These are phyloP conservation scores for Rhinichthys klamathensis DNA, from an alignment of 2,113 vertebrate genomes.

Conservation along the genomic window DNA sequence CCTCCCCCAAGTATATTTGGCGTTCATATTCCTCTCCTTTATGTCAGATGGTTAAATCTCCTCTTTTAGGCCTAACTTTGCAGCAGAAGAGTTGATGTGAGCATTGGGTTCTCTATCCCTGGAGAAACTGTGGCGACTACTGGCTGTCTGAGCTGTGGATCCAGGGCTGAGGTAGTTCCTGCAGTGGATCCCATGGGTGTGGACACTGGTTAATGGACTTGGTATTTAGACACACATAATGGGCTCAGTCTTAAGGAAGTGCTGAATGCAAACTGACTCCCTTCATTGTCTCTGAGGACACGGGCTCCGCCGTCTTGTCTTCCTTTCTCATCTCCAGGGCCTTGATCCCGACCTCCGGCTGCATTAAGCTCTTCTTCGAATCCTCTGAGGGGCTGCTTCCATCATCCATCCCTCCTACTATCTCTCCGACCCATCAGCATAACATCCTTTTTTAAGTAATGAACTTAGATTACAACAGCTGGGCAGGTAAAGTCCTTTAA, in stretches of 20 bases:
- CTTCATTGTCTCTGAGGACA: constrained; percentile 44
- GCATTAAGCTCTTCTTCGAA: constrained; percentile 42
- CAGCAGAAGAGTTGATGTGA: not conserved
- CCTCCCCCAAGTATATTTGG: not conserved
- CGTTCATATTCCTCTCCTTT: not conserved
- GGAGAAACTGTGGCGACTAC: constrained; percentile 50
- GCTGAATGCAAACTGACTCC: constrained; percentile 32
- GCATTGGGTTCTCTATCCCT: constrained; percentile 30
- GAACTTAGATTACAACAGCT: constrained; percentile 28
- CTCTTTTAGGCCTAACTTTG: constrained; percentile 6
- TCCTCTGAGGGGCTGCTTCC: not conserved
- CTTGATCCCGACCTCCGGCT: constrained; percentile 47
- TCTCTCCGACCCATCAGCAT: not conserved
- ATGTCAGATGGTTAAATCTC: constrained; percentile 7
- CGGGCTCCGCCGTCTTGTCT: constrained; percentile 37
- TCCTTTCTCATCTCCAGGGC: constrained; percentile 42
- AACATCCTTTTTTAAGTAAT: constrained; percentile 31
- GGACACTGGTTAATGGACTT: constrained; percentile 56
- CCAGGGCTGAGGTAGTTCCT: constrained; percentile 35
- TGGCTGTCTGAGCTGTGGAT: constrained; percentile 53
- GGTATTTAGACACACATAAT: constrained; percentile 64
- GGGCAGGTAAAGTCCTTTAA: constrained; percentile 34
- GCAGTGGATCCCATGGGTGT: constrained; percentile 47
- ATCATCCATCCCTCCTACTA: not conserved
- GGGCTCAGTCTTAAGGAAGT: constrained; percentile 55